phyloP scores from a whole-genome alignment of 2,888 invertebrate species.

The Disparrhopalites patrizii region DNA sequence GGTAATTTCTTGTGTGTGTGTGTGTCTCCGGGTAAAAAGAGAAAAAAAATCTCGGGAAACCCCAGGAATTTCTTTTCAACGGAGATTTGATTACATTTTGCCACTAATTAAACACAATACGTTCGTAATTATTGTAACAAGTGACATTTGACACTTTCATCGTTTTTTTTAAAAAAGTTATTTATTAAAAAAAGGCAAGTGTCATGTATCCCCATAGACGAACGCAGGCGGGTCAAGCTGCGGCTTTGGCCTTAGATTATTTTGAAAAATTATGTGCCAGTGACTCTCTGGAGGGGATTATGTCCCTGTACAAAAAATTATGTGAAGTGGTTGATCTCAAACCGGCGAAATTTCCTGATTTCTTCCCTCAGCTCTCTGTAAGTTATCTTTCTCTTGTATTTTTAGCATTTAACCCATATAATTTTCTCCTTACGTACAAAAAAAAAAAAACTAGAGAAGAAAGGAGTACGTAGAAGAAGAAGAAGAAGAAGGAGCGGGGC shows the following conservation, averaged over 20 bases:
- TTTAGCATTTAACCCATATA: constrained; percentile 1
- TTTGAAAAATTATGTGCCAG: constrained; percentile 92
- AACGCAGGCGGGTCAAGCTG: constrained; percentile 10
- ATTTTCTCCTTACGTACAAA: constrained; percentile 8
- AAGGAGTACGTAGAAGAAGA: too few species aligned
- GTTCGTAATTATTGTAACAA: too few species aligned
- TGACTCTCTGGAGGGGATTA: constrained; percentile 81
- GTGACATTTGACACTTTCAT: too few species aligned
- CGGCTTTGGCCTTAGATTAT: constrained; percentile 68
- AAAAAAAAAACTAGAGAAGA: too few species aligned
- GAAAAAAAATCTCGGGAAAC: too few species aligned
- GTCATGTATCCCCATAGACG: constrained; percentile 7
- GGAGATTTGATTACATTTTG: too few species aligned
- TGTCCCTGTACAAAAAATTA: constrained; percentile 69
- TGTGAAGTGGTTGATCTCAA: constrained; percentile 78
- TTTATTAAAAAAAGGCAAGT: too few species aligned
- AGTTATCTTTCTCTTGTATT: constrained; percentile 39
- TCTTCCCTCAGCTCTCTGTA: constrained; percentile 83
- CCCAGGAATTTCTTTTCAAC: too few species aligned
- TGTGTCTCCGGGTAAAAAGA: too few species aligned
- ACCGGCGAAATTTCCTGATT: constrained; percentile 74
- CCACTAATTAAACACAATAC: too few species aligned
- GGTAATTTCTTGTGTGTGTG: too few species aligned
- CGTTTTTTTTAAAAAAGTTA: too few species aligned
- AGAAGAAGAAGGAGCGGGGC: constrained; percentile 21